Percentiles rank a stretch among this genome's conserved stretches.
These are phyloP conservation scores for Iguana delicatissima DNA, from an alignment of 2,797 vertebrate genomes.

Conservation along the genomic window DNA sequence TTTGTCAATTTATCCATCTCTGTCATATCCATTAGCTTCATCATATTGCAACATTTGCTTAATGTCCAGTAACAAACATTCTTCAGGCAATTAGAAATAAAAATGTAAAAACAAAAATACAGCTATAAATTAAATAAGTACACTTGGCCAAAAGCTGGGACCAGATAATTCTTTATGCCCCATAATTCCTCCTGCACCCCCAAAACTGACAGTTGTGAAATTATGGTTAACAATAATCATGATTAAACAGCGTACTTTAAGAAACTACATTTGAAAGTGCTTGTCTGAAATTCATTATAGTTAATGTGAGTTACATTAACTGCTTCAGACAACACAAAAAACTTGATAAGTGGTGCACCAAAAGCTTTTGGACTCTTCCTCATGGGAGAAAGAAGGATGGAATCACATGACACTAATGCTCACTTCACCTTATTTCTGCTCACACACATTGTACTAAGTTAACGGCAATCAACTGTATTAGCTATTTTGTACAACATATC, in stretches of 20 bases:
- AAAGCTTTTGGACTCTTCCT: not conserved
- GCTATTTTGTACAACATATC: not conserved
- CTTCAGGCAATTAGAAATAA: not conserved
- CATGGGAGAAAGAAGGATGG: not conserved
- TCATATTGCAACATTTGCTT: not conserved
- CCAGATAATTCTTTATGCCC: too few relatives aligned
- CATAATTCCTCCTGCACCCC: too few relatives aligned
- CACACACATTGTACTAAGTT: not conserved
- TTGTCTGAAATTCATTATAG: not conserved
- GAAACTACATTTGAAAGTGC: not conserved
- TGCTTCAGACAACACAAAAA: not conserved
- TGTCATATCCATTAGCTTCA: too few relatives aligned
- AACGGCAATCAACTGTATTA: not conserved
- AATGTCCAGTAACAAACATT: not conserved
- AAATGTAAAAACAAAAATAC: not conserved
- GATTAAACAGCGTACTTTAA: not conserved
- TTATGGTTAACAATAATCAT: not conserved
- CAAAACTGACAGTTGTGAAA: not conserved
- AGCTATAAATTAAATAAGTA: not conserved
- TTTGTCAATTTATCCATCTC: too few relatives aligned
- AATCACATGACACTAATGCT: not conserved
- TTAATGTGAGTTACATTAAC: not conserved
- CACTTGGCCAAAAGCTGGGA: too few relatives aligned
- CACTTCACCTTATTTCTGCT: not conserved
- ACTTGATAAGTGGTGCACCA: not conserved